Evolutionary conservation across 2,797 vertebrate genomes (phyloP).

Genomic region (Gastrophryne carolinensis): DNA sequence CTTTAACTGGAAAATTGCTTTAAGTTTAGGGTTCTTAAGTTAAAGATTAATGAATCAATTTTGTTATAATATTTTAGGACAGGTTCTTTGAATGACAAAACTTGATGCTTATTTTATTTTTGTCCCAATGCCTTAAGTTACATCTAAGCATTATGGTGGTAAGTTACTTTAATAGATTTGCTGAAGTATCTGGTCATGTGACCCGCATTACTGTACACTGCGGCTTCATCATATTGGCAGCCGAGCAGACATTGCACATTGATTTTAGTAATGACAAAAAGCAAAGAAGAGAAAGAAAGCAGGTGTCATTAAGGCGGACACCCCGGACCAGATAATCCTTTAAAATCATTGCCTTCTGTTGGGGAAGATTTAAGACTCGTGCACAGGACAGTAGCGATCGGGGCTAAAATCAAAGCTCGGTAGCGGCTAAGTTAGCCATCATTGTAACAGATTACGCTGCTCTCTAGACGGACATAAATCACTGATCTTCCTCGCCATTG

Average conservation of each 20-base stretch:
- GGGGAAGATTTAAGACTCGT: slow-evolving; percentile 32
- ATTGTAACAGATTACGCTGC: slow-evolving; percentile 16
- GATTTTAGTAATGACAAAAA: slow-evolving; percentile 34
- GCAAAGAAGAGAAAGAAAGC: neutral
- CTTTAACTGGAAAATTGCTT: too few species aligned
- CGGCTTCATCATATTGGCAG: slow-evolving; percentile 19
- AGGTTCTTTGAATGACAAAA: too few species aligned
- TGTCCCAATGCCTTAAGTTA: too few species aligned
- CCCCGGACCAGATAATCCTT: slow-evolving; percentile 31
- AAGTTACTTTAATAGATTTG: neutral
- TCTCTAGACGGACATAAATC: slow-evolving; percentile 18
- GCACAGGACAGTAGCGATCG: slow-evolving; percentile 3
- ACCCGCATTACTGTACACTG: neutral
- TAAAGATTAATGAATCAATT: too few species aligned
- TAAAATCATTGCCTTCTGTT: slow-evolving; percentile 33
- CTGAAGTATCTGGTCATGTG: neutral
- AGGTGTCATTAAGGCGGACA: slow-evolving; percentile 29
- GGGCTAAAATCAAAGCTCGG: slow-evolving; percentile 27
- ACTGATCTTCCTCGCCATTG: slow-evolving; percentile 37
- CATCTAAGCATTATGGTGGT: too few species aligned
- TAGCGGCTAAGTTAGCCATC: slow-evolving; percentile 22
- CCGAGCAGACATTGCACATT: neutral
- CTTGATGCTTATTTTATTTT: too few species aligned
- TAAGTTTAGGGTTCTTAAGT: too few species aligned
- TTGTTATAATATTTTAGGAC: too few species aligned